Conservation (phyloP, 1,140 invertebrate genomes). For the Neuroterus valhalla region DNA sequence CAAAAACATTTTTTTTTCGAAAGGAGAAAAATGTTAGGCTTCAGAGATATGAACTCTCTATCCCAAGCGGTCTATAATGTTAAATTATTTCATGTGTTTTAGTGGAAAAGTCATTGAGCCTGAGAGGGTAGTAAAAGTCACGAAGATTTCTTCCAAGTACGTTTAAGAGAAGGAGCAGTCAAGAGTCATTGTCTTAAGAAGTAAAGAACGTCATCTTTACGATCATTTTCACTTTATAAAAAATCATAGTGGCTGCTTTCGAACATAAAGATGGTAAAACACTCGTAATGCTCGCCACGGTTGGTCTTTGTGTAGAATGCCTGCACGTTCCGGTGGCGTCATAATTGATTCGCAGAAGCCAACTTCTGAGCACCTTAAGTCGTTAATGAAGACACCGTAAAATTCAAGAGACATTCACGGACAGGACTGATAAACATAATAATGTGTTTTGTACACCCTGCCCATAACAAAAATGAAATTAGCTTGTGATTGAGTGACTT, state of each 20-base stretch:
- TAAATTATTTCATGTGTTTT: too few relatives aligned
- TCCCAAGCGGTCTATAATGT: too few relatives aligned
- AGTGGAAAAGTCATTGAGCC: too few relatives aligned
- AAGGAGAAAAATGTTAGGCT: too few relatives aligned
- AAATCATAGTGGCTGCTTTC: slow-evolving; percentile 7
- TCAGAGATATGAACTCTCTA: too few relatives aligned
- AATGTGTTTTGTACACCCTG: slow-evolving; percentile 24
- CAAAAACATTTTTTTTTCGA: too few relatives aligned
- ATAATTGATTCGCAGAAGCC: slow-evolving; percentile 46
- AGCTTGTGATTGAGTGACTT: slow-evolving; percentile 1
- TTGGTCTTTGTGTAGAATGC: slow-evolving; percentile 38
- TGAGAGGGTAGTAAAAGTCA: neutral
- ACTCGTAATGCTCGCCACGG: slow-evolving; percentile 47
- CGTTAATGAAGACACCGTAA: slow-evolving; percentile 43
- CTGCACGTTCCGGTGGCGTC: slow-evolving; percentile 42
- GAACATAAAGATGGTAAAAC: slow-evolving; percentile 37
- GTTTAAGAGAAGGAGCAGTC: neutral
- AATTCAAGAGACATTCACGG: slow-evolving; percentile 14
- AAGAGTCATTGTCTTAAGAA: neutral
- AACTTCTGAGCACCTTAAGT: slow-evolving; percentile 38
- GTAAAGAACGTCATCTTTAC: neutral
- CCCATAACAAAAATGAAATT: slow-evolving; percentile 20
- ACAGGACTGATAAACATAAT: slow-evolving; percentile 30
- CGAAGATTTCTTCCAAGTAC: neutral
- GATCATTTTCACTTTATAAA: slow-evolving; percentile 21